phyloP scores from a whole-genome alignment of 2,113 vertebrate species.

The Chunga burmeisteri region DNA sequence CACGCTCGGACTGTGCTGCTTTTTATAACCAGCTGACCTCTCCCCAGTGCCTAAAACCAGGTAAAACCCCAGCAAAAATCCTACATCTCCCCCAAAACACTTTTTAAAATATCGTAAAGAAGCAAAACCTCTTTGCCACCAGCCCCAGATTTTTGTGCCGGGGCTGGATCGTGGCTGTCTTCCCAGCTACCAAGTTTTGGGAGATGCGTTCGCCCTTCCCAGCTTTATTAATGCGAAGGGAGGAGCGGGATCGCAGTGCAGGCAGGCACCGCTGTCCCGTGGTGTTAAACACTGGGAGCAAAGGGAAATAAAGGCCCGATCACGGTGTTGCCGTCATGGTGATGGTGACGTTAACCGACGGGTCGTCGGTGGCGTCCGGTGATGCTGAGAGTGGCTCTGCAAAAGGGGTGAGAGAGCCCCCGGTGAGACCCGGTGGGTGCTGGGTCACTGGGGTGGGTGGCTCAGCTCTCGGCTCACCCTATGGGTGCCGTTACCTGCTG shows the following conservation, averaged over 20 bases:
- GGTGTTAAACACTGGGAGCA: too few species aligned
- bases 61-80: not conserved
- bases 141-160: rapidly evolving
- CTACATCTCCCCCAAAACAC: too few species aligned
- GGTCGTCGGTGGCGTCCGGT: rapidly evolving
- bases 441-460: rapidly evolving
- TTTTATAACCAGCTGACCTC: too few species aligned
- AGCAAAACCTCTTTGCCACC: not conserved
- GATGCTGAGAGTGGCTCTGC: not conserved
- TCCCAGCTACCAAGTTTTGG: not conserved
- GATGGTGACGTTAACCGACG: not conserved
- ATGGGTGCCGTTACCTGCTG: not conserved
- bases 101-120: not conserved
- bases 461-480: not conserved
- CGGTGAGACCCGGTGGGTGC: not conserved
- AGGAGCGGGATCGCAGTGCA: not conserved
- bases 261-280: not conserved
- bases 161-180: rapidly evolving
- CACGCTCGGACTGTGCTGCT: not conserved
- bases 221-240: rapidly evolving
- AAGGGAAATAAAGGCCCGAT: not conserved
- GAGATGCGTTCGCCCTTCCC: rapidly evolving
- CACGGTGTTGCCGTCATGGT: not conserved
- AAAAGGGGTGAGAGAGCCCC: too few species aligned
- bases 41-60: too few species aligned